Conservation (phyloP, 2,113 vertebrate genomes). For the Lycaon pictus region DNA sequence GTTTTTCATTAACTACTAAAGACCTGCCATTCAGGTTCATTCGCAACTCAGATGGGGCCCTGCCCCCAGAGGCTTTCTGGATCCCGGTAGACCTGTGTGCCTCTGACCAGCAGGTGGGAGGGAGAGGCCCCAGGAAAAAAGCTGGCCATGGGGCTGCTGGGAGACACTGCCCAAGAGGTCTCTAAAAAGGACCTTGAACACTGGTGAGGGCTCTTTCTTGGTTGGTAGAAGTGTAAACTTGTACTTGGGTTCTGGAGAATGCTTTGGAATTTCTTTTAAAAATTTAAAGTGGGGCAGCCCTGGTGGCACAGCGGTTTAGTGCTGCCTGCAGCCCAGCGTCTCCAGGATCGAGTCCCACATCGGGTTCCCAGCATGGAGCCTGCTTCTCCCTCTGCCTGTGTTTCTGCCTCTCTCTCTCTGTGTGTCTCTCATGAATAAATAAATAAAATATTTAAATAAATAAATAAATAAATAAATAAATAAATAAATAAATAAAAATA, state of each 20-base stretch:
- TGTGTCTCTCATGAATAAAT: too few species aligned
- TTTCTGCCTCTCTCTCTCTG: too few species aligned
- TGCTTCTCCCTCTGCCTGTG: too few species aligned
- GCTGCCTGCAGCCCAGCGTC: too few species aligned
- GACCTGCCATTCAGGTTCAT: neutral
- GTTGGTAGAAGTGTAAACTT: neutral
- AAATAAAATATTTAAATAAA: too few species aligned
- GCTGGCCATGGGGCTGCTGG: fast-evolving
- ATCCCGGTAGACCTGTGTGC: neutral
- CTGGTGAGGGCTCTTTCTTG: fast-evolving
- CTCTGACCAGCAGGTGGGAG: fast-evolving
- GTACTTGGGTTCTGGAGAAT: neutral
- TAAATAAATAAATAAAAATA: too few species aligned
- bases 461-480: too few species aligned
- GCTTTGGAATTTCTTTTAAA: neutral
- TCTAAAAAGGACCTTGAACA: too few species aligned
- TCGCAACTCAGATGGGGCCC: neutral
- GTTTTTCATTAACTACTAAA: neutral
- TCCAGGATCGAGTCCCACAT: too few species aligned
- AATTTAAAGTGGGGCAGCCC: neutral
- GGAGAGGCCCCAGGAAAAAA: too few species aligned
- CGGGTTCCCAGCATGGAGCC: too few species aligned
- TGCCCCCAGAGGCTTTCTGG: neutral
- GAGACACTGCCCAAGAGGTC: fast-evolving
- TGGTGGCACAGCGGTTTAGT: too few species aligned